Conservation (phyloP, 2,113 vertebrate genomes). For the Trichomycterus rosablanca region DNA sequence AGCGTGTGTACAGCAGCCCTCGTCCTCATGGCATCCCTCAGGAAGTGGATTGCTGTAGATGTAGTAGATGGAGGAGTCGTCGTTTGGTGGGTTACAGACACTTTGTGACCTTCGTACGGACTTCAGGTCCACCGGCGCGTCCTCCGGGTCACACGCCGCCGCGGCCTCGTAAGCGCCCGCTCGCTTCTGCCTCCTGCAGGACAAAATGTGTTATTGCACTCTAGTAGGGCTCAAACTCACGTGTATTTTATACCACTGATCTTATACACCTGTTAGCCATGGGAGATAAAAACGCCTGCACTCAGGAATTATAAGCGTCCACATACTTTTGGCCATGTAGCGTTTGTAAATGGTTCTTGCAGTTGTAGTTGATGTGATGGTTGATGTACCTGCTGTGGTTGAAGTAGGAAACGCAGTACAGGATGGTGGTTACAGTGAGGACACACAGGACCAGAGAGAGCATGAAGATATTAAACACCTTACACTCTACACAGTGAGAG, state of each 20-base stretch:
- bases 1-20: slow-evolving; percentile 33
- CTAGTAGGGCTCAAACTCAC: no score
- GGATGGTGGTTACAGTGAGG: slow-evolving; percentile 51
- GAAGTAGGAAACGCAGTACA: slow-evolving; percentile 58
- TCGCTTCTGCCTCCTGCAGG: slow-evolving; percentile 54
- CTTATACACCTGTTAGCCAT: no score
- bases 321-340: no score
- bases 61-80: slow-evolving; percentile 67
- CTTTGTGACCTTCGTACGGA: slow-evolving; percentile 57
- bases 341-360: no score
- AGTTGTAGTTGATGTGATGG: no score
- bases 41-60: slow-evolving; percentile 70
- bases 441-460: slow-evolving; percentile 53
- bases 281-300: no score
- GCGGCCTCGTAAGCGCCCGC: slow-evolving; percentile 57
- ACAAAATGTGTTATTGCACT: not conserved
- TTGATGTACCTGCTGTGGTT: slow-evolving; percentile 57
- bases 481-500: slow-evolving; percentile 51
- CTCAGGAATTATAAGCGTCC: no score
- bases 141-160: slow-evolving; percentile 36
- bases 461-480: slow-evolving; percentile 58
- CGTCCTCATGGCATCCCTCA: slow-evolving; percentile 42
- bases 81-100: slow-evolving; percentile 59
- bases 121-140: slow-evolving; percentile 47
- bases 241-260: no score